phyloP scores from a whole-genome alignment of 2,888 invertebrate species.

The Drosophila siamana region DNA sequence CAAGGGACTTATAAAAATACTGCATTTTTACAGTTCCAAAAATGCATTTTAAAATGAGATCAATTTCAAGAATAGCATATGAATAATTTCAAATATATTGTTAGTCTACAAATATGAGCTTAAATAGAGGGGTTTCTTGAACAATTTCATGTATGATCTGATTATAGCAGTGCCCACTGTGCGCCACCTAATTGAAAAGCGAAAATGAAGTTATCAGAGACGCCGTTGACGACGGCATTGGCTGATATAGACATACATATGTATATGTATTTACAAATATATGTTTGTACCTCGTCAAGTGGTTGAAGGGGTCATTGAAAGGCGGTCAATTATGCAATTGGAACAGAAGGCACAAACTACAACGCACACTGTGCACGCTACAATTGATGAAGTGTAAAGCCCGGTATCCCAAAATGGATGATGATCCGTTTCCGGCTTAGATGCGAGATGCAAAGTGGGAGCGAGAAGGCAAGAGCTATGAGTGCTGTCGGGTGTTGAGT shows the following conservation, averaged over 20 bases:
- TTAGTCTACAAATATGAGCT: too few species aligned
- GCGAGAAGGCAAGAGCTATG: neutral
- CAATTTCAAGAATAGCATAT: too few species aligned
- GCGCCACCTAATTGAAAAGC: slow-evolving; percentile 28
- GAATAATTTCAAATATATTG: too few species aligned
- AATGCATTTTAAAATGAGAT: too few species aligned
- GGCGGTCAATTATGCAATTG: slow-evolving; percentile 67
- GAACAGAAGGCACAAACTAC: slow-evolving; percentile 6
- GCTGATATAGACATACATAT: slow-evolving; percentile 18
- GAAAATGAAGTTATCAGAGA: slow-evolving; percentile 43
- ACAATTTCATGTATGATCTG: too few species aligned
- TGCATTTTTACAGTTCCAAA: too few species aligned
- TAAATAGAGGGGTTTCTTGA: too few species aligned
- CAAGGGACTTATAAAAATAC: too few species aligned
- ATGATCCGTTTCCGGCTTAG: slow-evolving; percentile 58
- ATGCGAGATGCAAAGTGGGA: slow-evolving; percentile 15
- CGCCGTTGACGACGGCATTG: slow-evolving; percentile 2
- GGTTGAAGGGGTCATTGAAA: slow-evolving; percentile 47
- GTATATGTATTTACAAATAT: slow-evolving; percentile 1
- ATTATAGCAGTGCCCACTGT: slow-evolving; percentile 24
- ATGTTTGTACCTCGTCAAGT: slow-evolving; percentile 15
- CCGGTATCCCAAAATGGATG: slow-evolving; percentile 42
- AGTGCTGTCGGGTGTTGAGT: neutral
- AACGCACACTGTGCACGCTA: neutral
- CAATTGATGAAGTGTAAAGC: slow-evolving; percentile 1